Conservation (phyloP, 2,113 vertebrate species). For the Andinoacara biseriatus region DNA sequence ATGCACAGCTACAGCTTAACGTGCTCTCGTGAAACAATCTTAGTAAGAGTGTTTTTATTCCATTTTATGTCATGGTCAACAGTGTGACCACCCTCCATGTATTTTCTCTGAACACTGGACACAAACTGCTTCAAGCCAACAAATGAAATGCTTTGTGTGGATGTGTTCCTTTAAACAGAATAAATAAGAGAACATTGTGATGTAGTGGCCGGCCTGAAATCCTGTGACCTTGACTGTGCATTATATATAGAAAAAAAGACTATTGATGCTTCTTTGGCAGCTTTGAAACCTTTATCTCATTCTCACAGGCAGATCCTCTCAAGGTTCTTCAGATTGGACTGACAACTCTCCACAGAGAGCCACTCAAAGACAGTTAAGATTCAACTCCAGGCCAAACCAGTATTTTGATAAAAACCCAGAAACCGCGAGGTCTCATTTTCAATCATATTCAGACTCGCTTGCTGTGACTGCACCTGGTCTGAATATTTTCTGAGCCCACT, state of each 20-base stretch:
- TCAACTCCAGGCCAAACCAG: neutral
- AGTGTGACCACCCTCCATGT: neutral
- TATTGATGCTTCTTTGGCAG: neutral
- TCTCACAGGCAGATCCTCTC: neutral
- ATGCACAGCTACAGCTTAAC: neutral
- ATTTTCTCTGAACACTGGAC: neutral
- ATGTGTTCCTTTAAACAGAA: neutral
- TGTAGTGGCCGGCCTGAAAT: neutral
- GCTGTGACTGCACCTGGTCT: neutral
- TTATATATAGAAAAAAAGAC: neutral
- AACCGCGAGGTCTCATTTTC: neutral
- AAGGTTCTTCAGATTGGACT: neutral
- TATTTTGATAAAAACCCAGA: neutral
- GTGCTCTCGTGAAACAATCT: neutral
- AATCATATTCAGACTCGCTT: neutral
- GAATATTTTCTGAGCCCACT: neutral
- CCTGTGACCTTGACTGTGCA: neutral
- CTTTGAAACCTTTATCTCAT: neutral
- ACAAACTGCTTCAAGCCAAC: neutral
- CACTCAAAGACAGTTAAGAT: neutral
- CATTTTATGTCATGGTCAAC: neutral
- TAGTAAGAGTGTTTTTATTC: too few species aligned
- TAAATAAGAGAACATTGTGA: neutral
- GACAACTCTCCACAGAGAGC: neutral
- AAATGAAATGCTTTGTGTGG: neutral